Evolutionary conservation across 2,797 vertebrate genomes (phyloP), one percentile per base, ranked within the genome.

Genomic region (Geotrypetes seraphini): DNA sequence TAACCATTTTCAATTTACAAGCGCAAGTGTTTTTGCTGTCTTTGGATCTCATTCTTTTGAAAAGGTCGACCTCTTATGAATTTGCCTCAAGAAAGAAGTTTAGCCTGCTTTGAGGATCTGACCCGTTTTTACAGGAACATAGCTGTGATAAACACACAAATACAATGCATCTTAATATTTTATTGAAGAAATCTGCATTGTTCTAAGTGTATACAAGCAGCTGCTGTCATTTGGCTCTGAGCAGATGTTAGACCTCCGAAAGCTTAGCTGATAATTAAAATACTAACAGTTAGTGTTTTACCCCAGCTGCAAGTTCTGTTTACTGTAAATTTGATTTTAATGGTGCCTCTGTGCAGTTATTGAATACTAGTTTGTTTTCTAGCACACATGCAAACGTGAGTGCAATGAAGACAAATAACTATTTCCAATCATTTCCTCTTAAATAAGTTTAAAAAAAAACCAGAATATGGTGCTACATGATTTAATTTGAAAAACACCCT

Each of bases 211-310:
- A 36, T 53, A 51, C 47, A 52, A 63, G 65, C 78, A 84, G 74
- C 81, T 82, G 78, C 76, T 61, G 66, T 73, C 66, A 48, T 70
- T 73, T 67, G 57, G 59, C 71, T 73, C 29, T 23, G 67, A 79
- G 73, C 81, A 84, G 80, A 79, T 83, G 80, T 78, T 75, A 68
- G 74, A 62, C 74, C 75, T 79, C 75, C 43, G 9, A 75, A 78
- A 81, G 75, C 73, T 63, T 74, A 3, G n/a, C 62, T 62, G 81
- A 81, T 81, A 83, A 81, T 81, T 85, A 83, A 82, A 81, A 81
- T 74, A 77, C 78, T 81, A 73, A 78, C 78, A 72, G 76, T 76
- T 79, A 78, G 73, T 71, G 68, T 69, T 81, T 68, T 78, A 69
- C 65, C 72, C 78, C 74, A 79, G 76, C 80, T 78, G 75, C 71